A percentile compares a stretch with the other conserved stretches of the same genome.
Conservation (phyloP, 2,888 invertebrate genomes). For the Cheiracanthium punctorium region DNA sequence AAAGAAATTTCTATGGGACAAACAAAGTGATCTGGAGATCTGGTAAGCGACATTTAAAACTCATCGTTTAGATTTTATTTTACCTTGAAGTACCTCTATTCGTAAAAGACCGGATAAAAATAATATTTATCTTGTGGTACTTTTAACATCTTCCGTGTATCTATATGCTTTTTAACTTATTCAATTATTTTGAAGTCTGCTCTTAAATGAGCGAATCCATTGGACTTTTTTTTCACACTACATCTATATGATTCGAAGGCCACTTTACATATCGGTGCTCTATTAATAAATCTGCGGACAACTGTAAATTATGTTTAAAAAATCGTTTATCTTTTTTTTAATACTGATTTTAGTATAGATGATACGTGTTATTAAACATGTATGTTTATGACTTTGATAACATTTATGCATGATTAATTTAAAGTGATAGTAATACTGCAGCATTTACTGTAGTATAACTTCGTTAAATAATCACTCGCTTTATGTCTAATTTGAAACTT, state of each 20-base stretch:
- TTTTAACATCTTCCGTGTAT: background rate
- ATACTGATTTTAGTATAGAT: too few relatives aligned
- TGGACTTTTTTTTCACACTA: background rate
- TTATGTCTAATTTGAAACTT: too few relatives aligned
- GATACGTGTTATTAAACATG: too few relatives aligned
- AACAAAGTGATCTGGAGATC: background rate
- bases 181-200: background rate
- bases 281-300: background rate
- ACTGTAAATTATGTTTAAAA: too few relatives aligned
- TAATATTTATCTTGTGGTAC: background rate
- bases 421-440: too few relatives aligned
- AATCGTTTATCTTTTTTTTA: too few relatives aligned
- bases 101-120: slow-evolving; percentile 33
- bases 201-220: background rate
- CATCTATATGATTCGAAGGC: background rate
- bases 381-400: too few relatives aligned
- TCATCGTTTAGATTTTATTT: slow-evolving; percentile 28
- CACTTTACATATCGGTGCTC: background rate
- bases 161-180: background rate
- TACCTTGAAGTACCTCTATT: slow-evolving; percentile 36
- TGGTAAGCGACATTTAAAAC: slow-evolving; percentile 24
- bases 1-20: slow-evolving; percentile 18
- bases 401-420: too few relatives aligned
- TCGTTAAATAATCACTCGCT: too few relatives aligned
- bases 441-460: too few relatives aligned